phyloP scores from a whole-genome alignment of 1,140 invertebrate genomes.

The Saxidomus purpurata region DNA sequence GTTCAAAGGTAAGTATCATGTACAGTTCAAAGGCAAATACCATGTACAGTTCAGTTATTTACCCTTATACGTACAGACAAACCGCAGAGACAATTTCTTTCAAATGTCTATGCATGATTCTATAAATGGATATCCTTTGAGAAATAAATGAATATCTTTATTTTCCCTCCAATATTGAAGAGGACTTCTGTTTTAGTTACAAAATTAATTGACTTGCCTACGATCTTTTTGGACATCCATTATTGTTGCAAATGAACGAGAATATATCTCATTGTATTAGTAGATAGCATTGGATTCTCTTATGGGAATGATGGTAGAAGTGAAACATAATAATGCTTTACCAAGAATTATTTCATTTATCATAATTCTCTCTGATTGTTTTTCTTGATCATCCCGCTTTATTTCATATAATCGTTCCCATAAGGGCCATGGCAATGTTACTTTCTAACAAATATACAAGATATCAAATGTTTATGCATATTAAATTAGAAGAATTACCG shows the following conservation, averaged over 20 bases:
- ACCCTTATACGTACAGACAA: too few species aligned
- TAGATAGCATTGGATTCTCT: background rate
- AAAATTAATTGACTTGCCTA: background rate
- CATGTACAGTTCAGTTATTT: too few species aligned
- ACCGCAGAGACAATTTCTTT: too few species aligned
- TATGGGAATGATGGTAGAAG: background rate
- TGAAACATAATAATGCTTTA: slow-evolving; percentile 16
- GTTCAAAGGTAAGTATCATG: too few species aligned
- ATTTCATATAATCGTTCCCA: background rate
- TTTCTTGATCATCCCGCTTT: slow-evolving; percentile 22
- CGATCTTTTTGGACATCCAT: background rate
- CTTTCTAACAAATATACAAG: slow-evolving; percentile 41
- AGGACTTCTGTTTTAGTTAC: too few species aligned
- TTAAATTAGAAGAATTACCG: slow-evolving; percentile 36
- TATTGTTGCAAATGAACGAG: background rate
- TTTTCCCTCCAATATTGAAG: too few species aligned
- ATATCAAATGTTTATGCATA: slow-evolving; percentile 48
- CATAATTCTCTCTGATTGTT: slow-evolving; percentile 24
- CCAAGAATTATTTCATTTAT: slow-evolving; percentile 33
- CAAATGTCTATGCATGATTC: too few species aligned
- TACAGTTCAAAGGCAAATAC: too few species aligned
- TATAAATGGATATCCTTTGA: too few species aligned
- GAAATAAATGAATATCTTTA: too few species aligned
- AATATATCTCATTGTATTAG: slow-evolving; percentile 8
- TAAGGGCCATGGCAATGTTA: background rate